Percentiles rank a stretch among this genome's conserved stretches.
phyloP scores from a whole-genome alignment of 2,113 vertebrate genomes.

The Thamnaconus septentrionalis region DNA sequence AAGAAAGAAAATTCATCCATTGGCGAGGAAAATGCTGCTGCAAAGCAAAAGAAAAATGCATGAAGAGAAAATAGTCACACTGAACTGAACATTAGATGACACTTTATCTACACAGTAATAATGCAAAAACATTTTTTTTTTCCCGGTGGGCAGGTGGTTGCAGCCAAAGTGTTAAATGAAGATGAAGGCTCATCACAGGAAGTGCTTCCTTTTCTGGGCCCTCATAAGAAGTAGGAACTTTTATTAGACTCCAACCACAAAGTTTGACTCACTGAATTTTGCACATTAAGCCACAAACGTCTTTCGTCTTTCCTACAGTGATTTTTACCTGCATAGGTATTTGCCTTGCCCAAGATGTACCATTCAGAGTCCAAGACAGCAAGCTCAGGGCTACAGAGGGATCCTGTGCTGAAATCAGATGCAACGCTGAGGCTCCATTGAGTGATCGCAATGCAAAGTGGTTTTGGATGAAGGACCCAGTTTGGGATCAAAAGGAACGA shows the following conservation, averaged over 20 bases:
- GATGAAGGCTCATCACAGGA: slow-evolving; percentile 11
- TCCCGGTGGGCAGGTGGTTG: slow-evolving; percentile 7
- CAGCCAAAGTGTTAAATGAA: neutral
- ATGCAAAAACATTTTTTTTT: neutral
- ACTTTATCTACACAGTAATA: too few relatives aligned
- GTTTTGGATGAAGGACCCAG: slow-evolving; percentile 64
- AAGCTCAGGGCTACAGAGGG: slow-evolving; percentile 29
- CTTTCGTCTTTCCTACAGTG: neutral
- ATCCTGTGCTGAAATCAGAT: slow-evolving; percentile 62
- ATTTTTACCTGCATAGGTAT: slow-evolving; percentile 23
- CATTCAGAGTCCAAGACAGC: neutral
- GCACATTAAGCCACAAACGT: neutral
- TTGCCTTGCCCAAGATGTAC: rapidly evolving
- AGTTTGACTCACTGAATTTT: neutral
- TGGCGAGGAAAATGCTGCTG: too few relatives aligned
- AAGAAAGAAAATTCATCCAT: too few relatives aligned
- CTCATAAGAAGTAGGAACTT: slow-evolving; percentile 22
- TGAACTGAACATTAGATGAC: too few relatives aligned
- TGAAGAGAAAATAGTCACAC: too few relatives aligned
- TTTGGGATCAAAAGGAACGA: rapidly evolving
- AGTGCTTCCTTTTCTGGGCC: slow-evolving; percentile 26
- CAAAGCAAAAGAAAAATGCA: neutral
- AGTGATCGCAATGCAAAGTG: rapidly evolving
- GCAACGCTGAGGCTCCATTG: rapidly evolving
- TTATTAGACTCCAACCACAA: too few relatives aligned